phyloP scores from a whole-genome alignment of 2,888 invertebrate genomes.

The Drosophila longiperda region DNA sequence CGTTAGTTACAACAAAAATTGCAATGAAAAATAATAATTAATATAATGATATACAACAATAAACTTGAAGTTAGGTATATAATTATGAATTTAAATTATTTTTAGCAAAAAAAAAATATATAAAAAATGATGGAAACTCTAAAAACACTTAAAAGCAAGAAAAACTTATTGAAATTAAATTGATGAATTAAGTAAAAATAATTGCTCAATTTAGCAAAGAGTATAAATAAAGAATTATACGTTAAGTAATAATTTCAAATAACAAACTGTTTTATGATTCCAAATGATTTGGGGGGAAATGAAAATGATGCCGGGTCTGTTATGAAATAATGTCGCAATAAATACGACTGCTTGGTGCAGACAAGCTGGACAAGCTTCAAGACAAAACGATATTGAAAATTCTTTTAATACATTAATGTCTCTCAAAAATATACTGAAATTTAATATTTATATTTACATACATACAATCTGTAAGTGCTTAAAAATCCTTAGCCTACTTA shows the following conservation, averaged over 20 bases:
- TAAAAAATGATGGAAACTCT: slow-evolving; percentile 52
- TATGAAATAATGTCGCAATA: not conserved
- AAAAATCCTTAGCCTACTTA: not conserved
- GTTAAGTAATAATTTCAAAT: slow-evolving; percentile 83
- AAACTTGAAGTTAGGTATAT: slow-evolving; percentile 77
- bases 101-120: slow-evolving; percentile 73
- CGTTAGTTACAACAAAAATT: slow-evolving; percentile 42
- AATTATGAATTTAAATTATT: slow-evolving; percentile 80
- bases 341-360: not conserved
- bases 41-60: slow-evolving; percentile 75
- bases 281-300: not conserved
- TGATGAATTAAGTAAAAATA: slow-evolving; percentile 78
- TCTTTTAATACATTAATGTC: not conserved
- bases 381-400: not conserved
- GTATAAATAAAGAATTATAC: slow-evolving; percentile 83
- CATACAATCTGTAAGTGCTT: not conserved
- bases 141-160: slow-evolving; percentile 66
- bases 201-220: slow-evolving; percentile 85
- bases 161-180: slow-evolving; percentile 70
- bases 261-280: slow-evolving; percentile 10
- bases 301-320: not conserved
- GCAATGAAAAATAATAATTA: slow-evolving; percentile 52
- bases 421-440: not conserved
- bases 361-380: not conserved
- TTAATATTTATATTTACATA: not conserved